phyloP scores from a whole-genome alignment of 2,113 vertebrate species.

The Cyphomyrus plagiostoma region DNA sequence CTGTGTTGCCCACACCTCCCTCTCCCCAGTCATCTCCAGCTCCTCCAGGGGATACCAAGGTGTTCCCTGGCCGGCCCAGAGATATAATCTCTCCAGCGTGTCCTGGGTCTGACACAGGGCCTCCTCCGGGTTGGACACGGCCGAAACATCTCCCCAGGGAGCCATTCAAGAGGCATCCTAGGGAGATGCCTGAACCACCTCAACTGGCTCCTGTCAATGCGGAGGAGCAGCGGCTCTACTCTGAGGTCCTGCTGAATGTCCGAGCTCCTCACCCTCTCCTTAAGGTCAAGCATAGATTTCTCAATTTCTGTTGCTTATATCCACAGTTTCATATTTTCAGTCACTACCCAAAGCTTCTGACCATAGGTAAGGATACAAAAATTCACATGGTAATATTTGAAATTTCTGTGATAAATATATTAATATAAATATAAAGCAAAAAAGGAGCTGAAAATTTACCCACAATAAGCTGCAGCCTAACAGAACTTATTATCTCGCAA shows the following conservation, averaged over 20 bases:
- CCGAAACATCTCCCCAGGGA: too few relatives aligned
- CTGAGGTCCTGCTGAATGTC: too few relatives aligned
- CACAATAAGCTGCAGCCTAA: background rate
- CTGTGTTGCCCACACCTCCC: background rate
- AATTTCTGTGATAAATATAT: background rate
- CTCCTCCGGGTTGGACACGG: background rate
- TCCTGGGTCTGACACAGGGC: background rate
- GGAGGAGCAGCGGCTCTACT: too few relatives aligned
- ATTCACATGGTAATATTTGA: background rate
- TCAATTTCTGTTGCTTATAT: background rate
- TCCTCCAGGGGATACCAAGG: background rate
- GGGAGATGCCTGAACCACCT: too few relatives aligned
- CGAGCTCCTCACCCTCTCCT: too few relatives aligned
- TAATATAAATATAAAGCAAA: background rate
- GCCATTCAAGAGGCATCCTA: too few relatives aligned
- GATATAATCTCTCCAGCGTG: background rate
- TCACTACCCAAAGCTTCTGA: background rate
- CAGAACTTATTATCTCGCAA: background rate
- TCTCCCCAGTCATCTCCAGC: background rate
- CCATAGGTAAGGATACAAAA: background rate
- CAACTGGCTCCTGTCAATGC: too few relatives aligned
- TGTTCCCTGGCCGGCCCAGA: background rate
- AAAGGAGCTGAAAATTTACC: background rate
- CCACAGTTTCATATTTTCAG: background rate
- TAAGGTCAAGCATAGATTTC: too few relatives aligned